Conservation (phyloP, 2,113 vertebrate genomes). For the Solea solea region DNA sequence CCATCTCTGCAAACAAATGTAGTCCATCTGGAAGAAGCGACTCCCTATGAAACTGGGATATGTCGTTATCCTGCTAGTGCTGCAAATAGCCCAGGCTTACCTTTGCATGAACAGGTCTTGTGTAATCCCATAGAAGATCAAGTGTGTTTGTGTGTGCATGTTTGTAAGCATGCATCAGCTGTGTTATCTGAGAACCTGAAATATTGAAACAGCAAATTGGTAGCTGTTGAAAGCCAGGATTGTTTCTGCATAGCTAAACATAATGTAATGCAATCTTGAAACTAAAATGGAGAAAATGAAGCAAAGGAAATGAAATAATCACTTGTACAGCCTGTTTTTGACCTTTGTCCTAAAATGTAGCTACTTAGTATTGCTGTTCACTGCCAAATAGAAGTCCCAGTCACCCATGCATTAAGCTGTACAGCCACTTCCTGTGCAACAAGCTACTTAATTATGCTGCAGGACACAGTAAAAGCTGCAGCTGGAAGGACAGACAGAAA, state of each 20-base stretch:
- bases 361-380: background rate
- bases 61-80: conserved; percentile 63
- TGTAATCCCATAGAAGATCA: conserved; percentile 71
- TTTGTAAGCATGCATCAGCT: conserved; percentile 21
- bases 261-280: background rate
- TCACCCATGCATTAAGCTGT: conserved; percentile 43
- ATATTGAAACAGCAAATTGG: conserved; percentile 29
- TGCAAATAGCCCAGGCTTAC: conserved; percentile 78
- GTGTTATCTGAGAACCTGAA: conserved; percentile 49
- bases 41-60: conserved; percentile 39
- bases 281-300: background rate
- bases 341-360: conserved; percentile 1
- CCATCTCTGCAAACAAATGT: background rate
- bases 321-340: background rate
- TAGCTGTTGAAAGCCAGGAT: background rate
- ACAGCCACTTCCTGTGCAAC: conserved; percentile 60
- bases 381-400: conserved; percentile 15
- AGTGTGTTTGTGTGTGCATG: conserved; percentile 41
- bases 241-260: background rate
- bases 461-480: conserved; percentile 40
- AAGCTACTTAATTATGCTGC: conserved; percentile 58
- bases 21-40: conserved; percentile 25
- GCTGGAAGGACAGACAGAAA: conserved; percentile 11
- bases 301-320: background rate
- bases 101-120: conserved; percentile 66